Base-by-base conservation (phyloP, 2,113 vertebrate species). In the Pseudonaja textilis region DNA sequence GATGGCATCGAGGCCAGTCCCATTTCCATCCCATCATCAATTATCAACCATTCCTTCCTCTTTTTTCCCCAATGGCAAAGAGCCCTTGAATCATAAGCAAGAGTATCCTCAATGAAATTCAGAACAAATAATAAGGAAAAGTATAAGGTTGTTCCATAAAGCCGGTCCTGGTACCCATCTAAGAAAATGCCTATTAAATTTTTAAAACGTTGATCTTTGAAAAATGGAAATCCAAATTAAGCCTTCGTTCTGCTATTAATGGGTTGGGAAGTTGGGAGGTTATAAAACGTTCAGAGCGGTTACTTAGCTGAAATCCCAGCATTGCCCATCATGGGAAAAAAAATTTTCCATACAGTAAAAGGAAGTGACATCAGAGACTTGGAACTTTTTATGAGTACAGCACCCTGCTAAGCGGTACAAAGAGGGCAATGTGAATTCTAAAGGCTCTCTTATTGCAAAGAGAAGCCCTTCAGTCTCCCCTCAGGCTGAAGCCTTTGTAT, bases 401-500 rank as follows among this genome's bases (percentile, higher is more conserved):
- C 93, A 96, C 95, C 96, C 96, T 50, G 96, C 96, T 96, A 97
- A 94, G 96, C 95, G 0, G 0, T 96, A 97, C 95, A 97, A 97
- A 97, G 95, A 42, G 95, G 52, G 64, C 90, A 93, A 91, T 91
- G 91, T 91, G 92, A 34, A 87, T 96, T 94, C 90, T 95, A 96
- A 97, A 96, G 95, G 93, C 90, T 96, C 93, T 90, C 94, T 92
- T 55, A 59, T 92, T 87, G 94, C 89, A 95, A 89, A 92, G 92
- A 95, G 96, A 92, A 95, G 95, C 93, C 96, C 93, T 94, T 95
- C 94, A 92, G 94, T 93, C 92, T 93, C 90, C 94, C 95, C 95
- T 87, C 90, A 0, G 96, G 96, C 96, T 95, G 56, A 0, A 2
- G 96, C 97, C 97, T 97, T 97, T 97, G 96, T 97, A 95, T 95